Evolutionary conservation across 2,797 vertebrate species (phyloP).

Genomic region (Pteronotus mesoamericanus): DNA sequence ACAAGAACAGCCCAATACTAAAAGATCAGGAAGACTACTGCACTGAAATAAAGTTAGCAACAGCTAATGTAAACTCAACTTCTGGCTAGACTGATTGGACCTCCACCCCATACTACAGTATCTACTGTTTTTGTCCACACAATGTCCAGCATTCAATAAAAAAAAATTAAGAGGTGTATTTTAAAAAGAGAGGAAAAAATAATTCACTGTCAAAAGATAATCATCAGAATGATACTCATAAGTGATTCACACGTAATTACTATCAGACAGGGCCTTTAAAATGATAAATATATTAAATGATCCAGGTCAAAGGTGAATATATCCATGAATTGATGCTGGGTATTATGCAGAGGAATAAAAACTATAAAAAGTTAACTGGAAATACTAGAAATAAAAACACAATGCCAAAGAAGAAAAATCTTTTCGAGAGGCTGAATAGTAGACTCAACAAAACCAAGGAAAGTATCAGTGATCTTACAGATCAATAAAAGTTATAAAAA

Average conservation of each 20-base stretch:
- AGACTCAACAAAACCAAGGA: neutral
- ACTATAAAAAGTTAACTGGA: neutral
- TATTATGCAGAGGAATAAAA: neutral
- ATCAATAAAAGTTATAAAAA: neutral
- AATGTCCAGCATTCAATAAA: neutral
- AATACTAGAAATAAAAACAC: neutral
- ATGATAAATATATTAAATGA: neutral
- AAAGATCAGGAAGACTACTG: neutral
- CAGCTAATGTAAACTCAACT: neutral
- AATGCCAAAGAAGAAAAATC: neutral
- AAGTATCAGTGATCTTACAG: neutral
- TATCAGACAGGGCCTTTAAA: neutral
- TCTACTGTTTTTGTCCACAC: neutral
- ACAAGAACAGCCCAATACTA: neutral
- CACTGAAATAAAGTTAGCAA: neutral
- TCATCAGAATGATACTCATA: neutral
- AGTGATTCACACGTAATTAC: neutral
- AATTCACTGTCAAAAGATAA: neutral
- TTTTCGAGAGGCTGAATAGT: neutral
- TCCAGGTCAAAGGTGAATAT: neutral
- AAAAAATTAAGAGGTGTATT: neutral
- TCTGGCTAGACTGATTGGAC: neutral
- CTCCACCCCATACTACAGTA: neutral
- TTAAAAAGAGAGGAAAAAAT: neutral
- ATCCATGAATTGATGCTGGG: neutral